phyloP scores from a whole-genome alignment of 2,113 vertebrate genomes.

The Oryzias woworae region DNA sequence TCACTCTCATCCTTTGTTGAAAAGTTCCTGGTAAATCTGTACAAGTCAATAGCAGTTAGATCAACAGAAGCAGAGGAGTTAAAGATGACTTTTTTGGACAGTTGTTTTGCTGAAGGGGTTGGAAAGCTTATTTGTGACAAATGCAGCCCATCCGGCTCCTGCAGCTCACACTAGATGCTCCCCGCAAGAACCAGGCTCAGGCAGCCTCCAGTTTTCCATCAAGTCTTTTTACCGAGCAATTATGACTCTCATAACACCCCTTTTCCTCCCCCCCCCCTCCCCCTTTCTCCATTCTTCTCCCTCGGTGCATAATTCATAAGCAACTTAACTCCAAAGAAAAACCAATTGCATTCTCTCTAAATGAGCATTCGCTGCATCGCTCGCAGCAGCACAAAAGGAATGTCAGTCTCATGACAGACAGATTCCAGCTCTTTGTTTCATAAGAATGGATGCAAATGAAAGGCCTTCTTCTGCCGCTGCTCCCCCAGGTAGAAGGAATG shows the following conservation, averaged over 20 bases:
- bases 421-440: conserved; percentile 46
- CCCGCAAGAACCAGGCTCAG: conserved; percentile 14
- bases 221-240: conserved; percentile 53
- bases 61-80: conserved; percentile 9
- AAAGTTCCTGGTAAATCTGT: conserved; percentile 12
- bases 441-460: conserved; percentile 53
- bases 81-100: conserved; percentile 16
- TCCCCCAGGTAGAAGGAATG: conserved; percentile 62
- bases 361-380: conserved; percentile 27
- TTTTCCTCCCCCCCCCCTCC: conserved; percentile 8
- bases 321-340: conserved; percentile 48
- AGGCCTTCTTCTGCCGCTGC: conserved; percentile 37
- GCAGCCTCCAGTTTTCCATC: conserved; percentile 43
- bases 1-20: conserved; percentile 22
- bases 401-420: conserved; percentile 54
- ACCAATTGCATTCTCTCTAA: conserved; percentile 48
- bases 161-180: conserved; percentile 13
- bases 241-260: conserved; percentile 51
- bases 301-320: conserved; percentile 64
- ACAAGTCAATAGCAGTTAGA: conserved; percentile 10
- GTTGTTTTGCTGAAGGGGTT: conserved; percentile 2
- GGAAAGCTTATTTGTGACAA: background rate
- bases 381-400: conserved; percentile 50
- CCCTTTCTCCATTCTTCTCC: conserved; percentile 18
- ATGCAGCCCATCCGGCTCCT: conserved; percentile 21